A percentile compares a stretch with the other conserved stretches of the same genome.
Evolutionary conservation across 2,797 vertebrate species (phyloP).

Genomic region (Chrosomus eos): DNA sequence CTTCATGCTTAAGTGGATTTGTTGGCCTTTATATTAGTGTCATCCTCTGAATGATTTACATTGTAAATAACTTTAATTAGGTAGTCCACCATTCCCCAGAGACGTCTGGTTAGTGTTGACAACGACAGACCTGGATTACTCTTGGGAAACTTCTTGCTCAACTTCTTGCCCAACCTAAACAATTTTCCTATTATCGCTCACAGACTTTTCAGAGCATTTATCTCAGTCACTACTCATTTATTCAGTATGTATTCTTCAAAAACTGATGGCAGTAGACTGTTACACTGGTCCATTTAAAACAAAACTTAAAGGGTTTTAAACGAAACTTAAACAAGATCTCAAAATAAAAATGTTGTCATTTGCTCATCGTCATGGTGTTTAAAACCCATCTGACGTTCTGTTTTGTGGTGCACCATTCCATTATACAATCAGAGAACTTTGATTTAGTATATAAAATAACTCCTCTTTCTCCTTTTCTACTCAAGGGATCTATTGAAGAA

Average conservation of each 20-base stretch:
- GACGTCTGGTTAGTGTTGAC: slow-evolving; percentile 56
- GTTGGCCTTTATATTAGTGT: slow-evolving; percentile 62
- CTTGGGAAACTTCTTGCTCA: not conserved
- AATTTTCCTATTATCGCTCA: not conserved
- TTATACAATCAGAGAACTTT: not conserved
- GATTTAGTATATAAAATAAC: not conserved
- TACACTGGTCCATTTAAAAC: not conserved
- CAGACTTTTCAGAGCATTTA: slow-evolving; percentile 15
- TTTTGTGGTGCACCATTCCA: not conserved
- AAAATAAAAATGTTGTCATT: not conserved
- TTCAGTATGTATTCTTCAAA: slow-evolving; percentile 65
- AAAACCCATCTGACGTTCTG: not conserved
- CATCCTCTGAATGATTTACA: slow-evolving; percentile 66
- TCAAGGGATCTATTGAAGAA: slow-evolving; percentile 89
- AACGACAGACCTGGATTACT: not conserved
- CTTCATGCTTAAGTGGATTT: slow-evolving; percentile 58
- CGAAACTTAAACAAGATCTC: too few species aligned
- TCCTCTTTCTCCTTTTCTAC: slow-evolving; percentile 45
- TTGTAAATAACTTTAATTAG: slow-evolving; percentile 73
- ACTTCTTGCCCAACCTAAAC: not conserved
- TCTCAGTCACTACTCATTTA: slow-evolving; percentile 31
- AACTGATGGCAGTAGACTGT: slow-evolving; percentile 26
- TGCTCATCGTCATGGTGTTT: not conserved
- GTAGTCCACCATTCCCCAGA: slow-evolving; percentile 62
- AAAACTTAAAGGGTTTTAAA: slow-evolving; percentile 47